A percentile compares a stretch with the other conserved stretches of the same genome.
phyloP scores from a whole-genome alignment of 2,797 vertebrate genomes.

The Synaphobranchus kaupii region DNA sequence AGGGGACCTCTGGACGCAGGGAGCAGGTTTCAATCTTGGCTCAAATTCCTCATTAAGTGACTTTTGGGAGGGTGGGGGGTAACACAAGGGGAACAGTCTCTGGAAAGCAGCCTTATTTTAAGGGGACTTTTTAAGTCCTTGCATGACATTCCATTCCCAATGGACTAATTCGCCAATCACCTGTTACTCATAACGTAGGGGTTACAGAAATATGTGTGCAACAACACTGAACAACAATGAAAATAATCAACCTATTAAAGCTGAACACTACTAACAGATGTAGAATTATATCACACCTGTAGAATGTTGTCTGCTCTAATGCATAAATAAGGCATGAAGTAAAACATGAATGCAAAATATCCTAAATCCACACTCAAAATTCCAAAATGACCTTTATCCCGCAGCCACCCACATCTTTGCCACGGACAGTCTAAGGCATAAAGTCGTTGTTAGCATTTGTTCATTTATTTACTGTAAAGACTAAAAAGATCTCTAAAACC shows the following conservation, averaged over 20 bases:
- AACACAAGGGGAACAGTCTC: background rate
- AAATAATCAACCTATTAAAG: background rate
- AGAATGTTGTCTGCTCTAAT: background rate
- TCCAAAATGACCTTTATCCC: background rate
- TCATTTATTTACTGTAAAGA: background rate
- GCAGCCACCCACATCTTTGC: background rate
- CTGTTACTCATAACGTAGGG: background rate
- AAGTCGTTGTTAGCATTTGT: background rate
- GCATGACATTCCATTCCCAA: background rate
- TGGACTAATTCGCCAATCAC: background rate
- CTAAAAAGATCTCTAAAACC: no score
- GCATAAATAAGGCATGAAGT: background rate
- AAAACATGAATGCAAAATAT: background rate
- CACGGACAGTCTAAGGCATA: background rate
- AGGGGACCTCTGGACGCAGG: conserved; percentile 32
- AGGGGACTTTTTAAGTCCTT: background rate
- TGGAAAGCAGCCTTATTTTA: background rate
- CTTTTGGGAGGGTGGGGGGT: conserved; percentile 20
- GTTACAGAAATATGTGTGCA: background rate
- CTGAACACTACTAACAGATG: background rate
- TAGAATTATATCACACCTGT: background rate
- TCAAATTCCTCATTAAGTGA: conserved; percentile 15
- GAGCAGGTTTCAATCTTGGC: conserved; percentile 39
- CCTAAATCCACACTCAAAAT: background rate
- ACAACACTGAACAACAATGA: background rate